Evolutionary conservation across 2,797 vertebrate species (phyloP), one percentile per base, ranked within the genome.

Genomic region (Phalloptychus januarius): DNA sequence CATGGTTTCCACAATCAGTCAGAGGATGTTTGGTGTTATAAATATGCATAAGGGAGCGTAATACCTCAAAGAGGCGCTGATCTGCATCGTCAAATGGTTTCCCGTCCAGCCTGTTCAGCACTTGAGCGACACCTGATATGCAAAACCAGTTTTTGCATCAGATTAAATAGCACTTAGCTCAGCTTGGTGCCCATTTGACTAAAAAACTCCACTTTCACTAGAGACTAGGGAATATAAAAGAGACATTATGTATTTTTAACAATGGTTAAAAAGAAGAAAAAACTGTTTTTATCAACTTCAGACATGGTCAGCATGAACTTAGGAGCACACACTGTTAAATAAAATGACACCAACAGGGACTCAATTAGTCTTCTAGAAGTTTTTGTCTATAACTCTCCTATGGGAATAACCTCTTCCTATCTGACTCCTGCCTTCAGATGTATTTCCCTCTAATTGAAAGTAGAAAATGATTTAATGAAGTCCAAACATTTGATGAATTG

Each of bases 1-100:
- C 65, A 70, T 71, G 25, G 38, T 12, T 63, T 76, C 0, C 10
- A 58, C 20, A 54, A 45, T 7, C 13, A 11, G 4, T 75, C 3
- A n/a, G 25, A 45, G 15, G 23, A 28, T 20, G 25, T 38, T 28
- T 40, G 23, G n/a, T 33, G 38, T 11, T 11, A 5, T 48, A 52
- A 78, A 69, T 0, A 70, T 6, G 36, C 8, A 72, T 2, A 54
- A 76, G 5, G 13, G 12, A 20, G 28, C 36, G 12, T 6, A 33
- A 72, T 95, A 99, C 98, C 96, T 99, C 98, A 92, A 99, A 99
- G 52, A 99, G 96, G 86, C 98, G 96, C 91, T 99, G 98, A 93
- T 99, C 98, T 42, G 97, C 97, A 69, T 99, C 98, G 16, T 98
- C 97, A 79, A 99, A 99, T 7, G 98, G 97, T 91, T 98, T 98